A percentile compares a stretch with the other conserved stretches of the same genome.
Evolutionary conservation across 2,797 vertebrate genomes (phyloP).

Genomic region (Sarcophilus harrisii): DNA sequence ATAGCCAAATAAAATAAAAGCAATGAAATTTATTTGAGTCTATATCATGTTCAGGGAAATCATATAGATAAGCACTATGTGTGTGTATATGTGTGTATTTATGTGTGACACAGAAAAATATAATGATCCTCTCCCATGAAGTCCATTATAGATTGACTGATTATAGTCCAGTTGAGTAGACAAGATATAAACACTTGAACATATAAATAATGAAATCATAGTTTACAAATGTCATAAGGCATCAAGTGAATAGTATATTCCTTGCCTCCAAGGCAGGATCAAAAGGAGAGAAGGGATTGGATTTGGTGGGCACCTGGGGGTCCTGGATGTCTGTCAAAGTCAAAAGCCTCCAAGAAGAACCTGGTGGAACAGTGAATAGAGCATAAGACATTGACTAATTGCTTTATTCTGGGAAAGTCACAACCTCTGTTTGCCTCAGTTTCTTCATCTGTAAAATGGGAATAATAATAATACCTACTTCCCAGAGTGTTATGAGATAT

Average conservation of each 20-base stretch:
- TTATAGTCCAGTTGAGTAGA: not conserved
- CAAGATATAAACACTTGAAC: not conserved
- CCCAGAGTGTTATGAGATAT: not conserved
- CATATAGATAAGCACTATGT: not conserved
- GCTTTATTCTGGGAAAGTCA: not conserved
- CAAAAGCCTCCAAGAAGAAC: not conserved
- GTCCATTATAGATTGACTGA: not conserved
- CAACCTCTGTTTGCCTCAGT: not conserved
- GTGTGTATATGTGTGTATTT: not conserved
- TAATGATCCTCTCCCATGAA: not conserved
- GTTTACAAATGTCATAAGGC: not conserved
- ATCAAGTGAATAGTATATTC: constrained; percentile 6
- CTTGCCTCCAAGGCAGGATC: constrained; percentile 4
- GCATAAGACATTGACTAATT: not conserved
- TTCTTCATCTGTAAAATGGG: not conserved
- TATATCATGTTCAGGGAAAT: not conserved
- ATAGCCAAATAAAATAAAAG: not conserved
- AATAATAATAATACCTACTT: not conserved
- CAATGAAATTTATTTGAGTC: not conserved
- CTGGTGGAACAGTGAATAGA: not conserved
- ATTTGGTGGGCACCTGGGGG: not conserved
- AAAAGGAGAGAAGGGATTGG: not conserved
- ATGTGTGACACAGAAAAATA: not conserved
- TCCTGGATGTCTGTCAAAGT: not conserved
- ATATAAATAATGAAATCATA: not conserved